Percentiles rank a stretch among this genome's conserved stretches.
These are phyloP conservation scores for Neogale vison DNA, from an alignment of 2,113 vertebrate genomes.

Conservation along the genomic window DNA sequence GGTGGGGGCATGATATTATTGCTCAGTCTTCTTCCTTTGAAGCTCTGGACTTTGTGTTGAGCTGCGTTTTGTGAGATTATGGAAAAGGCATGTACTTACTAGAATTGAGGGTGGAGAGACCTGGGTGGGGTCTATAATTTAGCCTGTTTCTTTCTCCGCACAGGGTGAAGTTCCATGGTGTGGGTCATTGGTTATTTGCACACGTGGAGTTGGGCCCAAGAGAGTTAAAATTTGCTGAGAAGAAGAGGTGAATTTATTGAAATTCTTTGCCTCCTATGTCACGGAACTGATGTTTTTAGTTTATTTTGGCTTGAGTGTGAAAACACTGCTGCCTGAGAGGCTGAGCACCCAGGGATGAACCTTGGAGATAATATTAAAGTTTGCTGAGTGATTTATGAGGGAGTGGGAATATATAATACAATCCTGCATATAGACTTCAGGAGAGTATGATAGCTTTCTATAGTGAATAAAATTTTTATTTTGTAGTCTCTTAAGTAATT, in stretches of 20 bases:
- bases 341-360: constrained; percentile 41
- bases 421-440: constrained; percentile 21
- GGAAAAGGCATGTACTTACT: neutral
- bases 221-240: neutral
- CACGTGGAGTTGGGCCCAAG: neutral
- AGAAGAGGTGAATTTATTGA: constrained; percentile 17
- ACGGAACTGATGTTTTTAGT: constrained; percentile 37
- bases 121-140: neutral
- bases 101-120: neutral
- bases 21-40: neutral
- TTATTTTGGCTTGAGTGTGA: constrained; percentile 54
- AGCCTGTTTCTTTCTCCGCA: neutral
- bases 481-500: constrained; percentile 14
- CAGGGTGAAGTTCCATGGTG: neutral
- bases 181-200: neutral
- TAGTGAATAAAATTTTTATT: constrained; percentile 50
- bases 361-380: neutral
- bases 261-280: constrained; percentile 36
- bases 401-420: neutral
- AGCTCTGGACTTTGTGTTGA: neutral
- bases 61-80: neutral
- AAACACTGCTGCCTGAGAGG: neutral
- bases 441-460: constrained; percentile 8
- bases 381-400: constrained; percentile 57
- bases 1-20: neutral